Conservation (phyloP, 2,113 vertebrate species). For the Phycodurus eques region DNA sequence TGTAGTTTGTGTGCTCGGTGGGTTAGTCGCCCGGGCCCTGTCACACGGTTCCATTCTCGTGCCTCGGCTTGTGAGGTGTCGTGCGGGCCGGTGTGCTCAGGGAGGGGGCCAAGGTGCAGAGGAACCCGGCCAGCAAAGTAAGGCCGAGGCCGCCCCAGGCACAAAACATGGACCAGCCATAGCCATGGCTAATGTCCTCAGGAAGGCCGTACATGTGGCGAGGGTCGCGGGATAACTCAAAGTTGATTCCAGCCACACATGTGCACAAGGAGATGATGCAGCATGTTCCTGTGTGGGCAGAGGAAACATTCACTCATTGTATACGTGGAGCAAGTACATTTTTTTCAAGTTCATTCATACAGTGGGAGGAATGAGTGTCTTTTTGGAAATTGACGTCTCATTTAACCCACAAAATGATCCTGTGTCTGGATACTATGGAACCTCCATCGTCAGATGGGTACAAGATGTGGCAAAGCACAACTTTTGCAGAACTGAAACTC, state of each 20-base stretch:
- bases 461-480: no score
- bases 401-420: no score
- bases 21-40: slow-evolving; percentile 33
- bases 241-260: slow-evolving; percentile 92
- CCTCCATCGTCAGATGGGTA: no score
- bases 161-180: slow-evolving; percentile 97
- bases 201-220: slow-evolving; percentile 89
- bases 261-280: slow-evolving; percentile 94
- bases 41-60: slow-evolving; percentile 92
- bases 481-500: no score
- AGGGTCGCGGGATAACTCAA: slow-evolving; percentile 90
- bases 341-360: neutral
- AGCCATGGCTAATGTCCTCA: slow-evolving; percentile 93
- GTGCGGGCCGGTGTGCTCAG: slow-evolving; percentile 81
- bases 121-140: slow-evolving; percentile 89
- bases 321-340: neutral
- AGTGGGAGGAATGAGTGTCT: neutral
- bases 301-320: slow-evolving; percentile 22
- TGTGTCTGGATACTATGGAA: no score
- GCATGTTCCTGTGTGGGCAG: slow-evolving; percentile 81
- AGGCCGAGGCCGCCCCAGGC: slow-evolving; percentile 92
- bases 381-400: neutral
- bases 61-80: slow-evolving; percentile 84
- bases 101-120: slow-evolving; percentile 89
- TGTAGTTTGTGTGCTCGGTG: slow-evolving; percentile 30